Conservation (phyloP, 2,888 invertebrate genomes). For the Oithona nana region DNA sequence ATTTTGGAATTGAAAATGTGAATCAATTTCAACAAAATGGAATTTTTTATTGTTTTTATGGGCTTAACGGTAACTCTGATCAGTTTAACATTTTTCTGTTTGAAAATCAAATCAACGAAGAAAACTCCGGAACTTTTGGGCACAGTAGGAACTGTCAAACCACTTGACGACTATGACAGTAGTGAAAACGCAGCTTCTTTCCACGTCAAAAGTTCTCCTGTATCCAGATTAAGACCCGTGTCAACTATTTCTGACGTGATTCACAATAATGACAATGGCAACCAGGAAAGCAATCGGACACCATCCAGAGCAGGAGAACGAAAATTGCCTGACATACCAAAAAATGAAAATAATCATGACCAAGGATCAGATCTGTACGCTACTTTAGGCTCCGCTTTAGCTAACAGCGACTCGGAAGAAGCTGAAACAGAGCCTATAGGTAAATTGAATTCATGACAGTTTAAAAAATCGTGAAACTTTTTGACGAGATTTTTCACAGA, state of each 20-base stretch:
- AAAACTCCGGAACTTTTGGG: constrained; percentile 6
- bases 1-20: too few species aligned
- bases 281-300: neutral
- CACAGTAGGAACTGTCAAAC: neutral
- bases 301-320: neutral
- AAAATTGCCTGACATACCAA: neutral
- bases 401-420: neutral
- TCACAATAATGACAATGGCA: neutral
- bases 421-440: neutral
- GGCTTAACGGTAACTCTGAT: neutral
- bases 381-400: neutral
- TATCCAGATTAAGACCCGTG: neutral
- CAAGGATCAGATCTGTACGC: neutral
- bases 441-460: too few species aligned
- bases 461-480: too few species aligned
- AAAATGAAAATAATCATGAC: neutral
- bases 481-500: too few species aligned
- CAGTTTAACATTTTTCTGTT: neutral
- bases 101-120: constrained; percentile 12
- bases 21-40: too few species aligned
- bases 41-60: neutral
- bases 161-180: neutral
- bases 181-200: neutral
- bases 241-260: neutral
- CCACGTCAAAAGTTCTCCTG: neutral